A percentile compares a stretch with the other conserved stretches of the same genome.
phyloP scores from a whole-genome alignment of 2,888 invertebrate genomes.

The Scaeva pyrastri region DNA sequence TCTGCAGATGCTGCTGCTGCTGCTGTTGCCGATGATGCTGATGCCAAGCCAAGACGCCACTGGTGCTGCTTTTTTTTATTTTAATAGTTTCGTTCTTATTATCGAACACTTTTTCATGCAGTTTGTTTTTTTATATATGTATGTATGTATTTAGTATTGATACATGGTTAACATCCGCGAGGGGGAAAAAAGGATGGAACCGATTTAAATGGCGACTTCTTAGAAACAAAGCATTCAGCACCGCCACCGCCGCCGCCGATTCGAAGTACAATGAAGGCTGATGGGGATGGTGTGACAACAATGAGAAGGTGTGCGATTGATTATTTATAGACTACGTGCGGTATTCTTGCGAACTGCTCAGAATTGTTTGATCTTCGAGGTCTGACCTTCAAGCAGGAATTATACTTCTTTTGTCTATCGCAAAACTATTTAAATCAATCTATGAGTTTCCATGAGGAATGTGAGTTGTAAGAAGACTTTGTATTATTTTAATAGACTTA shows the following conservation, averaged over 20 bases:
- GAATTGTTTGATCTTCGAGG: conserved; percentile 49
- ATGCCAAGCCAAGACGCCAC: conserved; percentile 34
- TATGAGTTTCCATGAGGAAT: conserved; percentile 22
- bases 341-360: conserved; percentile 5
- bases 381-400: conserved; percentile 46
- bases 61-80: conserved; percentile 62
- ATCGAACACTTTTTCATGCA: conserved; percentile 19
- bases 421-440: conserved; percentile 53
- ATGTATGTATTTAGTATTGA: no score
- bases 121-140: no score
- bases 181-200: conserved; percentile 51
- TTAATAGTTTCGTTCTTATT: conserved; percentile 64
- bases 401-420: conserved; percentile 29
- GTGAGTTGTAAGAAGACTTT: neutral
- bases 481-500: conserved; percentile 5
- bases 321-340: conserved; percentile 68
- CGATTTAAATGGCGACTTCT: conserved; percentile 70
- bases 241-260: no score
- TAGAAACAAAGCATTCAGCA: conserved; percentile 8
- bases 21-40: no score
- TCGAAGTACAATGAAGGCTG: neutral
- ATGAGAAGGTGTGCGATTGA: conserved; percentile 71
- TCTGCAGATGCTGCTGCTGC: conserved; percentile 23
- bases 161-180: conserved; percentile 18
- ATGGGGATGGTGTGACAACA: conserved; percentile 37